phyloP scores from a whole-genome alignment of 2,797 vertebrate genomes.

The Hippoglossus hippoglossus region DNA sequence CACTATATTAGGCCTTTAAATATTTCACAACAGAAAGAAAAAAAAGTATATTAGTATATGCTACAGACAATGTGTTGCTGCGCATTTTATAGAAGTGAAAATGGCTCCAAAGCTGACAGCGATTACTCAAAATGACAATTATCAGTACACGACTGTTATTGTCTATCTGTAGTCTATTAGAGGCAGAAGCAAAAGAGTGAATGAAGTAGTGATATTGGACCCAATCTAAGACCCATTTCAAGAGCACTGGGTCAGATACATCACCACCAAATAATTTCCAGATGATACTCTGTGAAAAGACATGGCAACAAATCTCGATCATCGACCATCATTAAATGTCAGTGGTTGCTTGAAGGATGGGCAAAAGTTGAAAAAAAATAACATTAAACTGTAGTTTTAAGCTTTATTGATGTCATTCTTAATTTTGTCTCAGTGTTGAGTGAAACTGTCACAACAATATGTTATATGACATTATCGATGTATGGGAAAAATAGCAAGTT shows the following conservation, averaged over 20 bases:
- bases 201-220: too few relatives aligned
- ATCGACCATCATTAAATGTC: background rate
- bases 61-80: background rate
- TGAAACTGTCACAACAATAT: too few relatives aligned
- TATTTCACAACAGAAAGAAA: too few relatives aligned
- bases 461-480: too few relatives aligned
- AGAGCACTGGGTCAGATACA: background rate
- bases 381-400: background rate
- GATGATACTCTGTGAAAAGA: background rate
- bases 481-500: too few relatives aligned
- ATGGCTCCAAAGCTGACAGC: background rate
- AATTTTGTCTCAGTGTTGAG: background rate
- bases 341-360: background rate
- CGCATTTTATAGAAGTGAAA: background rate
- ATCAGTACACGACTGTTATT: too few relatives aligned
- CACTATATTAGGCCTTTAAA: background rate
- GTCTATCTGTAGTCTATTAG: too few relatives aligned
- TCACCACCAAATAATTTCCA: background rate
- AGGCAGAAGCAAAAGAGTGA: too few relatives aligned
- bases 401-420: background rate
- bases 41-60: background rate
- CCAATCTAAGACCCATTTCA: background rate
- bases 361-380: background rate
- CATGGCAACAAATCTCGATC: background rate
- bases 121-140: background rate